Evolutionary conservation across 2,797 vertebrate species (phyloP).

Genomic region (Clarias platycephalus): DNA sequence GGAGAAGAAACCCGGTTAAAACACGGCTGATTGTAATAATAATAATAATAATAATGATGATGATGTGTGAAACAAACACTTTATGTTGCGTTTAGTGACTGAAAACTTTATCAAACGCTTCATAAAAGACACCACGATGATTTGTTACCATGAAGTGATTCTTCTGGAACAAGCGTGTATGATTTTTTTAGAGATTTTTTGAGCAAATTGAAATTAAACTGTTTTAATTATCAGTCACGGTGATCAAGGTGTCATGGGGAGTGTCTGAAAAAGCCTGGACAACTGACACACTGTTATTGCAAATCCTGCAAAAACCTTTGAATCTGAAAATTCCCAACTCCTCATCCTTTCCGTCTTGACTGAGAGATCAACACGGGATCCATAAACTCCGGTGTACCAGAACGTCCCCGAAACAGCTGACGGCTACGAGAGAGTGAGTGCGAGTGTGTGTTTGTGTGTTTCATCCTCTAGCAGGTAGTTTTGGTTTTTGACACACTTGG

Average conservation of each 20-base stretch:
- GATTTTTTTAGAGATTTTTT: not conserved
- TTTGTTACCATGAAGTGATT: not conserved
- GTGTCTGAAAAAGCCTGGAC: not conserved
- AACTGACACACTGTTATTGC: not conserved
- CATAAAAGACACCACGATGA: not conserved
- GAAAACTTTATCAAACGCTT: not conserved
- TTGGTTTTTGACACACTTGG: conserved; percentile 19
- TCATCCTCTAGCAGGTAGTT: not conserved
- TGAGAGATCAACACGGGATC: not conserved
- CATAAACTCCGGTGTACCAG: too few relatives aligned
- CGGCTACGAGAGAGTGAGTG: too few relatives aligned
- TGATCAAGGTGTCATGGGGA: too few relatives aligned
- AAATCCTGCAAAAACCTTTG: not conserved
- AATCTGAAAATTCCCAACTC: not conserved
- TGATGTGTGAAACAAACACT: not conserved
- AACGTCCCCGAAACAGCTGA: conserved; percentile 2
- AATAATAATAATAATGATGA: too few relatives aligned
- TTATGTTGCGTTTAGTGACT: not conserved
- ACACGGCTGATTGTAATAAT: not conserved
- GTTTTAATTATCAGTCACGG: not conserved
- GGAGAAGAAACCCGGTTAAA: not conserved
- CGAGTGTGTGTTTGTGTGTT: not conserved
- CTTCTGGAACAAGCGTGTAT: not conserved
- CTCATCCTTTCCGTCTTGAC: not conserved
- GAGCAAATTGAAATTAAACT: not conserved